Percentiles rank a stretch among this genome's conserved stretches.
These are phyloP conservation scores for Puntigrus tetrazona DNA, from an alignment of 2,113 vertebrate genomes.

Conservation along the genomic window DNA sequence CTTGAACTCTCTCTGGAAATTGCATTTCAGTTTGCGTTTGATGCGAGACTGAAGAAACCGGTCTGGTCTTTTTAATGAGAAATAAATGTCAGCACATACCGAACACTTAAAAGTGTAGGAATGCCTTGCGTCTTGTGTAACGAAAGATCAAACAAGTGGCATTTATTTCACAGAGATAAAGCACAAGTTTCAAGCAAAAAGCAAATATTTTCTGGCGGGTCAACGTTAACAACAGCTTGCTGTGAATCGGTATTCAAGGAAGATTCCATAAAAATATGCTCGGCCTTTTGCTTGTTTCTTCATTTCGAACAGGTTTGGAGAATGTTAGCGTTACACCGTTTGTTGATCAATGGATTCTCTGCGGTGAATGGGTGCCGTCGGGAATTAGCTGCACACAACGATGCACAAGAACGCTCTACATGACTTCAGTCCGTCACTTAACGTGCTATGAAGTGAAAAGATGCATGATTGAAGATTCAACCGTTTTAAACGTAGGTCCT, in stretches of 20 bases:
- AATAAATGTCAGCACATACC: background rate
- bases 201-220: background rate
- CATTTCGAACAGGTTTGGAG: background rate
- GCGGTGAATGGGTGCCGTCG: too few species aligned
- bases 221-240: background rate
- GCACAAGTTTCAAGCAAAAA: background rate
- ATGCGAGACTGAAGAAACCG: background rate
- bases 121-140: background rate
- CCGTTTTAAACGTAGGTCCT: too few species aligned
- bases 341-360: too few species aligned
- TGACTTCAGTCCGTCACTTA: too few species aligned
- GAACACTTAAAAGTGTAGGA: background rate
- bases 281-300: background rate
- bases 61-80: background rate
- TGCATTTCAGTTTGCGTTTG: background rate
- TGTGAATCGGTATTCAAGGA: background rate
- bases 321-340: background rate
- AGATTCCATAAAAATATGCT: background rate
- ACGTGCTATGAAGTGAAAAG: too few species aligned
- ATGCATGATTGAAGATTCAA: too few species aligned
- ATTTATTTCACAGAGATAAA: background rate
- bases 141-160: background rate
- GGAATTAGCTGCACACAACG: too few species aligned
- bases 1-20: background rate
- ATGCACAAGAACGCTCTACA: too few species aligned